phyloP scores from a whole-genome alignment of 1,140 invertebrate species.

The Aplysia californica region DNA sequence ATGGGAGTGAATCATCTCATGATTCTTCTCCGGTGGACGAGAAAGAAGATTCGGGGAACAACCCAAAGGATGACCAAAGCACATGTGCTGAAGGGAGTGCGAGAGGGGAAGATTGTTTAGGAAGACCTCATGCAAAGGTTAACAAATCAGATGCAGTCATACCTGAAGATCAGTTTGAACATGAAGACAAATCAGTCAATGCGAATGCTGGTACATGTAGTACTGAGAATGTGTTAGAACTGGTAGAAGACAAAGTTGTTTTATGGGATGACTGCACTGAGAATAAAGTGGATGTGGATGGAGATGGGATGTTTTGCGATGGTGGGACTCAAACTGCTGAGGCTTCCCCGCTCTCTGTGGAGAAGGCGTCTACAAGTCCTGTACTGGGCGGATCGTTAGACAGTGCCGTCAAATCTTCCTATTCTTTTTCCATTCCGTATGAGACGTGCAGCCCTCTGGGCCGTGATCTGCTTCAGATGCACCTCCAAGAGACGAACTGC shows the following conservation, averaged over 20 bases:
- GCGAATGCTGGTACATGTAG: background rate
- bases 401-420: background rate
- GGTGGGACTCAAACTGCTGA: background rate
- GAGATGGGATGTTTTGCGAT: background rate
- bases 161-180: background rate
- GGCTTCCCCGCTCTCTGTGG: background rate
- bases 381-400: background rate
- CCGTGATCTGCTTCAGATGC: conserved; percentile 88
- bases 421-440: conserved; percentile 31
- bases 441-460: conserved; percentile 78
- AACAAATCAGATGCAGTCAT: background rate
- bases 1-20: background rate
- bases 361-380: background rate
- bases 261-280: background rate
- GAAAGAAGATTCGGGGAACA: too few species aligned
- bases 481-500: conserved; percentile 86
- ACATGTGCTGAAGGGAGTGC: background rate
- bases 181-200: background rate
- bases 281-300: background rate
- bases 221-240: background rate
- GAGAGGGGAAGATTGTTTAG: background rate
- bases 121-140: background rate
- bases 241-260: background rate
- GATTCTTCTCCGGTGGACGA: background rate
- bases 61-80: background rate